Conservation (phyloP, 2,113 vertebrate species). For the Lepisosteus oculatus region DNA sequence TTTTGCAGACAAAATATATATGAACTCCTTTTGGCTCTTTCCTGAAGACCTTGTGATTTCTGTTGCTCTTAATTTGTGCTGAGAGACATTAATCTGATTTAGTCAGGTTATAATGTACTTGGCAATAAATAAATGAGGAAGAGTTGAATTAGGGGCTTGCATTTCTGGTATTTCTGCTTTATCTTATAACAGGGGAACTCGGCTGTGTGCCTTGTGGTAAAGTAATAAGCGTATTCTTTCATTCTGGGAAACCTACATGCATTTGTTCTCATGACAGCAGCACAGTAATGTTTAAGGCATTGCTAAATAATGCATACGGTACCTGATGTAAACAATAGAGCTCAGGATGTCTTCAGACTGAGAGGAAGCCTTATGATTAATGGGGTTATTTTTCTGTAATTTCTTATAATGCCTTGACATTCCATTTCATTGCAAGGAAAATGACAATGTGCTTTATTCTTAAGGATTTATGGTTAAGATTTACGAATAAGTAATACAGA, state of each 20-base stretch:
- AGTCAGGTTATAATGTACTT: too few species aligned
- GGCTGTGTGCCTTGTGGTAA: constrained; percentile 4
- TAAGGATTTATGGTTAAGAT: constrained; percentile 27
- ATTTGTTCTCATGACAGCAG: constrained; percentile 22
- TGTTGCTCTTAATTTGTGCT: too few species aligned
- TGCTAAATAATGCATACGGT: constrained; percentile 36
- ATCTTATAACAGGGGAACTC: constrained; percentile 4
- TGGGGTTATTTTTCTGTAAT: constrained; percentile 36
- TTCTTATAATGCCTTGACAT: constrained; percentile 29
- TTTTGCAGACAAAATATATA: too few species aligned
- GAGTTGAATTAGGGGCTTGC: too few species aligned
- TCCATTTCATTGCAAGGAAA: constrained; percentile 24
- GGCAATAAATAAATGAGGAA: too few species aligned
- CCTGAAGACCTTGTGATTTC: too few species aligned
- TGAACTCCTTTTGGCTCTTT: too few species aligned
- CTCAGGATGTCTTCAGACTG: constrained; percentile 16
- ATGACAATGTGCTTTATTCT: constrained; percentile 19
- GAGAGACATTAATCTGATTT: too few species aligned
- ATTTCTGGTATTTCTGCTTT: too few species aligned
- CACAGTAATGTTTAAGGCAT: constrained; percentile 28
- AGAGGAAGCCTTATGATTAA: constrained; percentile 22
- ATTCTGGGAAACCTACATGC: constrained; percentile 1
- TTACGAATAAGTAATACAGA: constrained; percentile 6
- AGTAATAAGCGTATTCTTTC: constrained; percentile 5
- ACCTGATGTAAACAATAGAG: constrained; percentile 36